Conservation (phyloP, 2,797 vertebrate species). For the Crypturellus tataupa region DNA sequence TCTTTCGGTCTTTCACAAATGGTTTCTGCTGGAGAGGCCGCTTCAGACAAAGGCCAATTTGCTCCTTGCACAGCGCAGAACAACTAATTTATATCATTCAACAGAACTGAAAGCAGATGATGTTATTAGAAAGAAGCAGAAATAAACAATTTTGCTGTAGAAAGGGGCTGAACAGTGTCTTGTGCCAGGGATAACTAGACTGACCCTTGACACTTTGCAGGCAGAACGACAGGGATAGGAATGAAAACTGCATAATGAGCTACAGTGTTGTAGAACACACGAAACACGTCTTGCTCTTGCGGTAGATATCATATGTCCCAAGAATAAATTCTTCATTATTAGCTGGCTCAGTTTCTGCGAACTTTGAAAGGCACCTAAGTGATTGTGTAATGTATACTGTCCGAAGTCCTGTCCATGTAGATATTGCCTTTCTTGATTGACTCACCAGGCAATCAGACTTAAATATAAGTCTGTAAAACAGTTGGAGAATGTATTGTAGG, state of each 20-base stretch:
- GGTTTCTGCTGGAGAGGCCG: background rate
- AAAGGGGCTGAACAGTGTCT: slow-evolving; percentile 15
- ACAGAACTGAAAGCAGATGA: slow-evolving; percentile 18
- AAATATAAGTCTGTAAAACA: background rate
- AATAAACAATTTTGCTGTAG: slow-evolving; percentile 38
- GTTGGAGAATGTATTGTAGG: background rate
- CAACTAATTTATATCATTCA: slow-evolving; percentile 51
- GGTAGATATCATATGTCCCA: background rate
- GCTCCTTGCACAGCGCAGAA: background rate
- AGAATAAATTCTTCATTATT: background rate
- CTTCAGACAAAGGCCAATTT: slow-evolving; percentile 27
- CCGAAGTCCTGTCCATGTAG: background rate
- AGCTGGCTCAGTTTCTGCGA: background rate
- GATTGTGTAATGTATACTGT: background rate
- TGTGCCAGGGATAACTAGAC: slow-evolving; percentile 2
- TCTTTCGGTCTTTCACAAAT: slow-evolving; percentile 43
- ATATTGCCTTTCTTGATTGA: background rate
- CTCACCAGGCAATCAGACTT: background rate
- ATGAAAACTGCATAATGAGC: background rate
- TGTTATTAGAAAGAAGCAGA: slow-evolving; percentile 24
- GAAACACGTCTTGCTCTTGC: rapidly evolving
- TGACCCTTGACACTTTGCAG: background rate
- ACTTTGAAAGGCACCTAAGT: background rate
- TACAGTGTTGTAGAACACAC: background rate
- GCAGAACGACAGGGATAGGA: background rate